phyloP scores from a whole-genome alignment of 2,888 invertebrate genomes.

The Alcis repandata region DNA sequence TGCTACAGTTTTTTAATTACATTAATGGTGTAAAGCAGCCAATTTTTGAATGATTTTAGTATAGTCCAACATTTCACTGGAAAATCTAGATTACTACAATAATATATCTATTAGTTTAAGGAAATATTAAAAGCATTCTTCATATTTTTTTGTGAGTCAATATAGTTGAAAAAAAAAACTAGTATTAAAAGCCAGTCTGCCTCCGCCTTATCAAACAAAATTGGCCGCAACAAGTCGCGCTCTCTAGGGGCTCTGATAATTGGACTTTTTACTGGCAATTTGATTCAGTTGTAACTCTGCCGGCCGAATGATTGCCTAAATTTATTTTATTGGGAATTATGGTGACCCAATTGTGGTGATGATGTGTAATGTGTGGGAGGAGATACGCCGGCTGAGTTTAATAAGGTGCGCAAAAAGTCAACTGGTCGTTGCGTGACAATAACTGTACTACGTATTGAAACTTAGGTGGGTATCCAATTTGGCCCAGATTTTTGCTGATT shows the following conservation, averaged over 20 bases:
- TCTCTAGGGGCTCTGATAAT: slow-evolving; percentile 44
- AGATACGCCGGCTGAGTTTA: neutral
- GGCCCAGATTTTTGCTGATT: neutral
- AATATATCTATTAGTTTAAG: too few relatives aligned
- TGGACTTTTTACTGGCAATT: slow-evolving; percentile 52
- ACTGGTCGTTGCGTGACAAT: neutral
- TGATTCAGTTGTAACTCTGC: slow-evolving; percentile 43
- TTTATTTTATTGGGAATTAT: slow-evolving; percentile 49
- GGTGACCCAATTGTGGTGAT: slow-evolving; percentile 41
- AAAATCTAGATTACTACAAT: too few relatives aligned
- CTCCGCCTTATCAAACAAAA: slow-evolving; percentile 28
- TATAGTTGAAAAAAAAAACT: too few relatives aligned
- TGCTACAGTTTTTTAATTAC: too few relatives aligned
- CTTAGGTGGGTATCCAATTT: too few relatives aligned
- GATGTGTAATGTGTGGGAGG: slow-evolving; percentile 36
- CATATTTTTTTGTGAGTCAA: too few relatives aligned
- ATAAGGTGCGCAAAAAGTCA: neutral
- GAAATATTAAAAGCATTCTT: too few relatives aligned
- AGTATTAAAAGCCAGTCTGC: neutral
- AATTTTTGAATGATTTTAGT: too few relatives aligned
- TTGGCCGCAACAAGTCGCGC: slow-evolving; percentile 48
- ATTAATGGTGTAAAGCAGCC: too few relatives aligned
- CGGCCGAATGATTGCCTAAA: slow-evolving; percentile 45
- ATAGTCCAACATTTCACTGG: too few relatives aligned
- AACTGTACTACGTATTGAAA: neutral